Base-by-base conservation (phyloP, 2,888 invertebrate species). In the Perizoma flavofasciatum region DNA sequence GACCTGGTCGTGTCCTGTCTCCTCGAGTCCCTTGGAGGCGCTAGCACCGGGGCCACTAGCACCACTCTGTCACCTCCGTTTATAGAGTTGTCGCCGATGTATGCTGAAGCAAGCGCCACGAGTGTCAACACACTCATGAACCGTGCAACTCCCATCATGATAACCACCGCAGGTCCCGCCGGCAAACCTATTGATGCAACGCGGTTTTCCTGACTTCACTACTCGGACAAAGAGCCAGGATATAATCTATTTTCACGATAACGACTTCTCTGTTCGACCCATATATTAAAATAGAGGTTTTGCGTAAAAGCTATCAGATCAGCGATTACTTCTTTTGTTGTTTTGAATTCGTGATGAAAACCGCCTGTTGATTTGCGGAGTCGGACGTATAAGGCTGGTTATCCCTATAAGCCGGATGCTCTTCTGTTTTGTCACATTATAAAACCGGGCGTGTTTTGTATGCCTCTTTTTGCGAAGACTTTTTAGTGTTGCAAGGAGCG, bases 111-210 rank as follows among this genome's bases (percentile, higher is more conserved):
- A 37, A 77, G 65, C 59, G 79, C 75, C 39, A 72, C 77, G 51
- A 89, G 72, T 76, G 85, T 83, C 55, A 90, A 66, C 60, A 82
- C 79, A 75, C 78, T 75, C 71, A 84, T 81, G 49, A 58, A 45
- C 54, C 59, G 53, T 49, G 0, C 48, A 73, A 82, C 81, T 85
- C 86, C 88, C 90, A 89, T 89, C 73, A 77, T 85, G 83, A 75
- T 84, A 61, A 91, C 89, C 90, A 87, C 75, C 83, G 82, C 81
- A 82, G 87, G 86, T 84, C 73, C 67, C 76, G 74, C 72, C 73
- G 73, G 77, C 80, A 75, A 81, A 86, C 83, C 86, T 89, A 88
- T 91, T 84, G 91, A 92, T 91, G 91, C 74, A 70, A 71, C 71
- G 83, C 72, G 83, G 72, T 85, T 85, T 86, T 86, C 80, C 78